A percentile compares a stretch with the other conserved stretches of the same genome.
These are phyloP conservation scores for Drosophila picticornis DNA, from an alignment of 2,888 invertebrate genomes.

Conservation along the genomic window DNA sequence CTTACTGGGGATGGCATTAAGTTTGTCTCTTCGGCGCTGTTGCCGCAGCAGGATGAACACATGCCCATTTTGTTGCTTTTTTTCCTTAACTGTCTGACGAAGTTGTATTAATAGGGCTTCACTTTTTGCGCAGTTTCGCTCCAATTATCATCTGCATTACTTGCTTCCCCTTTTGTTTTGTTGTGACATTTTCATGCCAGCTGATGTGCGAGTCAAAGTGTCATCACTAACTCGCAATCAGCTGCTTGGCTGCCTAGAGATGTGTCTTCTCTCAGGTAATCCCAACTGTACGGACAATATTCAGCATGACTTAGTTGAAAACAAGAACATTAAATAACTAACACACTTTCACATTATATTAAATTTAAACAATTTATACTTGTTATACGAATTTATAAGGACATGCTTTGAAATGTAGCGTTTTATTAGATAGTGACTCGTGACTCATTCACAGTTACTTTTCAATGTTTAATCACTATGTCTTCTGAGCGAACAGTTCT, in stretches of 20 bases:
- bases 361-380: not conserved
- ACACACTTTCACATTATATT: not conserved
- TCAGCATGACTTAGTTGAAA: not conserved
- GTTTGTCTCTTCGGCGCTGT: slow-evolving; percentile 77
- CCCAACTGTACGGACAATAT: not conserved
- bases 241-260: slow-evolving; percentile 36
- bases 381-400: not conserved
- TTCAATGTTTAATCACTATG: slow-evolving; percentile 32
- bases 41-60: slow-evolving; percentile 79
- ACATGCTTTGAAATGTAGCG: not conserved
- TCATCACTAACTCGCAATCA: slow-evolving; percentile 45
- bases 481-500: slow-evolving; percentile 35
- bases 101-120: slow-evolving; percentile 60
- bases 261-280: slow-evolving; percentile 7
- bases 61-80: slow-evolving; percentile 72
- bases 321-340: too few species aligned
- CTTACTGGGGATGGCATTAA: slow-evolving; percentile 83
- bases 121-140: slow-evolving; percentile 50
- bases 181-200: slow-evolving; percentile 55
- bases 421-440: not conserved
- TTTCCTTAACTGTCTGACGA: slow-evolving; percentile 3
- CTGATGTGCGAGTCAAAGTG: slow-evolving; percentile 29
- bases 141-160: slow-evolving; percentile 44
- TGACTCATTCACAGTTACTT: slow-evolving; percentile 24
- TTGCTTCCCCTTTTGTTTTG: slow-evolving; percentile 60